Percentiles rank a stretch among this genome's conserved stretches.
phyloP scores from a whole-genome alignment of 2,888 invertebrate species.

The Sinohyriopsis cumingii region DNA sequence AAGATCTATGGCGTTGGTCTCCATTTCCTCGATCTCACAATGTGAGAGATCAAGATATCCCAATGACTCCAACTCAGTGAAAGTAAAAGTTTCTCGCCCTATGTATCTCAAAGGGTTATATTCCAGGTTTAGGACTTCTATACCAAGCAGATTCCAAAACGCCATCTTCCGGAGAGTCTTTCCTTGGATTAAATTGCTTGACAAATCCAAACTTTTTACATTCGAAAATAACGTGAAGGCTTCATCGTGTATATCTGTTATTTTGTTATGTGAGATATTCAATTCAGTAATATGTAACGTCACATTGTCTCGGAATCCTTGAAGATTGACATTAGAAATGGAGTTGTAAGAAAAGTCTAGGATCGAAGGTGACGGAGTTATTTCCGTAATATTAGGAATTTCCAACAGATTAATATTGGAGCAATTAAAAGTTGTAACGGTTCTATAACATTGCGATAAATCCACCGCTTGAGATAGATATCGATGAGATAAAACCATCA shows the following conservation, averaged over 20 bases:
- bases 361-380: no score
- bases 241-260: conserved; percentile 9
- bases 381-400: conserved; percentile 12
- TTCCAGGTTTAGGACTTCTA: conserved; percentile 17
- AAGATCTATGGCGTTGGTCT: conserved; percentile 14
- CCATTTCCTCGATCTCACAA: conserved; percentile 21
- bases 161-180: conserved; percentile 9
- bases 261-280: conserved; percentile 21
- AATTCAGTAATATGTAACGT: conserved; percentile 7
- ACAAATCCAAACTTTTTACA: conserved; percentile 24
- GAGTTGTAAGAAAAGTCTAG: conserved; percentile 26
- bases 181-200: conserved; percentile 22
- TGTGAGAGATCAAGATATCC: conserved; percentile 27
- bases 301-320: conserved; percentile 12
- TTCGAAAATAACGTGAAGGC: conserved; percentile 18
- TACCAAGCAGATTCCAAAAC: conserved; percentile 18
- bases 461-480: no score
- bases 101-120: conserved; percentile 23
- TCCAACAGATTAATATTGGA: neutral
- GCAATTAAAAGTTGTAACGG: no score
- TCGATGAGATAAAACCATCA: no score
- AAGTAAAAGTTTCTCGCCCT: conserved; percentile 20
- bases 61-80: conserved; percentile 21
- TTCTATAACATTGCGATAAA: no score
- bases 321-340: conserved; percentile 17